Evolutionary conservation across 2,888 invertebrate genomes (phyloP).

Genomic region (Sphinx pinastri): DNA sequence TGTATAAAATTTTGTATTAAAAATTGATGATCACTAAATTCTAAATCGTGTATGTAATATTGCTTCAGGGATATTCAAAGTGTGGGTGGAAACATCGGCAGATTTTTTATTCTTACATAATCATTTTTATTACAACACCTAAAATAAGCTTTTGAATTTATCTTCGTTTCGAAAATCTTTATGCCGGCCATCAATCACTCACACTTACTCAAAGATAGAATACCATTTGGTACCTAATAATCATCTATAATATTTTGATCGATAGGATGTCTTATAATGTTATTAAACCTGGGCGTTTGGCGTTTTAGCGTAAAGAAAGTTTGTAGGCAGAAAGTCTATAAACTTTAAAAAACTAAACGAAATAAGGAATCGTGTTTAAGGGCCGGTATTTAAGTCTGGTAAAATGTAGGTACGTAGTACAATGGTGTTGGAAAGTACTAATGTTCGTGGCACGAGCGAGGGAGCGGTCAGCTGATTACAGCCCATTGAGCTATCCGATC

Average conservation of each 20-base stretch:
- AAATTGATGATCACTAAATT: not conserved
- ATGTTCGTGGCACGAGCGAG: slow-evolving; percentile 9
- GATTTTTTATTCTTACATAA: not conserved
- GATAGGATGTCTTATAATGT: too few species aligned
- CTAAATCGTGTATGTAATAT: not conserved
- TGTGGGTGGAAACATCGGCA: not conserved
- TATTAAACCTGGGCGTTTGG: too few species aligned
- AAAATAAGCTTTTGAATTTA: not conserved
- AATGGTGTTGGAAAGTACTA: slow-evolving; percentile 13
- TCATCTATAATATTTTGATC: too few species aligned
- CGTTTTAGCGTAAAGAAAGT: too few species aligned
- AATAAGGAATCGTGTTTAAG: not conserved
- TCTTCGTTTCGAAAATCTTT: too few species aligned
- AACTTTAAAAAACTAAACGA: too few species aligned
- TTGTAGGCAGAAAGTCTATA: too few species aligned
- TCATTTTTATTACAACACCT: not conserved
- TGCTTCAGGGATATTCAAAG: not conserved
- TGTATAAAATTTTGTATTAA: not conserved
- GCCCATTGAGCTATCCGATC: slow-evolving; percentile 4
- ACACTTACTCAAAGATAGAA: too few species aligned
- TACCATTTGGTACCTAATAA: too few species aligned
- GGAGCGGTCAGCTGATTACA: slow-evolving; percentile 19
- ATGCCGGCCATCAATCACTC: too few species aligned
- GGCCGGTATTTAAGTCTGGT: not conserved
- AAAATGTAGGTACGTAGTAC: not conserved